Base-by-base conservation (phyloP, 2,797 vertebrate species). In the Perodicticus potto region DNA sequence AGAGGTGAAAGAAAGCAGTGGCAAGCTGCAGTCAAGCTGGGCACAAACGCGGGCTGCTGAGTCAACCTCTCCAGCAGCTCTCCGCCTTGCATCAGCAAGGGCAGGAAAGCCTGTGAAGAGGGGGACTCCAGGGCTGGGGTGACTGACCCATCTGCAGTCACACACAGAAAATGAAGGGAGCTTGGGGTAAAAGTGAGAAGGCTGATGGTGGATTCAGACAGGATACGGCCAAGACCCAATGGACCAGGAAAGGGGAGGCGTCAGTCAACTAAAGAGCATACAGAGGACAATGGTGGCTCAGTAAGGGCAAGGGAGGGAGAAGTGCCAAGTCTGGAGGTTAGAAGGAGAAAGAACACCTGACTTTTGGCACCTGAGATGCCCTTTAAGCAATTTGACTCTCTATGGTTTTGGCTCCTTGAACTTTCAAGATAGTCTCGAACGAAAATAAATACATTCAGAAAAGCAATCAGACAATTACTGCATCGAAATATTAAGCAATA, bases 271-370 rank as follows among this genome's bases (percentile, higher is more conserved):
- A 8, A 57, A 83, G 10, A 74, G 69, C 67, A 34, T 5, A 13
- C 32, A n/a, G 7, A 85, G n/a, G 29, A 29, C 49, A 22, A 19
- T 2, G 32, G 37, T 0, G 25, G 34, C 17, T 72, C 55, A 32
- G n/a, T 0, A 23, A 9, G n/a, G 17, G 1, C 23, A 16, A 80
- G 23, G 27, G 29, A 86, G 1, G 0, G 2, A 59, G 19, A 49
- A 14, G 49, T 1, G 17, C 23, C 17, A 25, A 45, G n/a, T 13
- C 59, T 19, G 29, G 20, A 43, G 72, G 8, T 12, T 3, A 17
- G 20, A 49, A 43, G 40, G 43, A 57, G 0, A 32, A 59, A 5
- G 4, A 34, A 7, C 23, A 49, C 67, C 27, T n/a, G 17, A 53
- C 78, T 83, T 40, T 16, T 2, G 4, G 11, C 4, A 22, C 19